These are phyloP conservation scores for Reticulitermes lucifugus DNA, from an alignment of 2,888 invertebrate genomes.

Conservation along the genomic window DNA sequence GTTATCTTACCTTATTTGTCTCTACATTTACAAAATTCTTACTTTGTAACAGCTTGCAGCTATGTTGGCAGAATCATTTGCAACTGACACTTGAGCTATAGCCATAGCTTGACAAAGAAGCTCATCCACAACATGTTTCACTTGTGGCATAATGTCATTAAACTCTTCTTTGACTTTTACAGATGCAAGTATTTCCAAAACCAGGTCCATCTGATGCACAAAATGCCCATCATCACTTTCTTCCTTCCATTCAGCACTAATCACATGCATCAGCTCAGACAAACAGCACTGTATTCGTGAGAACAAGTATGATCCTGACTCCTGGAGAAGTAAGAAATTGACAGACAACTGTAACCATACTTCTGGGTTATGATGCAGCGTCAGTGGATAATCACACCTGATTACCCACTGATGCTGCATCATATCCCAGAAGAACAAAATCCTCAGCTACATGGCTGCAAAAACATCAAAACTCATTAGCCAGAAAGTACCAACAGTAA, in stretches of 20 bases:
- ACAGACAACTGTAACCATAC: too few species aligned
- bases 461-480: too few species aligned
- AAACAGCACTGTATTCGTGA: slow-evolving; percentile 60
- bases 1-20: too few species aligned
- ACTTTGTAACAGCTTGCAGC: slow-evolving; percentile 62
- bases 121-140: slow-evolving; percentile 53
- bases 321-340: slow-evolving; percentile 55
- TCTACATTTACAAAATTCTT: slow-evolving; percentile 44
- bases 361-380: too few species aligned
- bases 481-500: too few species aligned
- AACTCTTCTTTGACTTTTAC: slow-evolving; percentile 9
- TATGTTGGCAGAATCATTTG: slow-evolving; percentile 62
- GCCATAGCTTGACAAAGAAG: slow-evolving; percentile 63
- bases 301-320: slow-evolving; percentile 60
- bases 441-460: too few species aligned
- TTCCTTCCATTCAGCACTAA: slow-evolving; percentile 57
- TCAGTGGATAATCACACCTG: too few species aligned
- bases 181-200: slow-evolving; percentile 57
- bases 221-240: slow-evolving; percentile 53
- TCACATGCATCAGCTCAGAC: slow-evolving; percentile 58
- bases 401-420: too few species aligned
- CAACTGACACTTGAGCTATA: slow-evolving; percentile 63
- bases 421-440: too few species aligned
- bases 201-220: slow-evolving; percentile 60
- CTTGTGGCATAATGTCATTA: background rate